Base-by-base conservation (phyloP, 2,797 vertebrate genomes). In the Eutrigla gurnardus region DNA sequence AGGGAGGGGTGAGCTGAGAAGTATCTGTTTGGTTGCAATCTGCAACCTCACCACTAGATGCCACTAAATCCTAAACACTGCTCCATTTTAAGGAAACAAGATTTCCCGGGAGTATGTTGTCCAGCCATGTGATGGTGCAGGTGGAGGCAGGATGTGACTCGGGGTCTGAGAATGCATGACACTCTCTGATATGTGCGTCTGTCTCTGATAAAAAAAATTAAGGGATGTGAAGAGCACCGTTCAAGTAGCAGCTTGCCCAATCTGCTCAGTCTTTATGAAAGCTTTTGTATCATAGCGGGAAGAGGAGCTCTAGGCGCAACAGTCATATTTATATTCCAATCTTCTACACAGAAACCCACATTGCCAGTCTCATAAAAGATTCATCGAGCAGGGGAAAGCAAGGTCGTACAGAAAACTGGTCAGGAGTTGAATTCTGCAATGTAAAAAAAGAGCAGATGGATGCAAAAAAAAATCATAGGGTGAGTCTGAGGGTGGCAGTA, bases 291-390 rank as follows among this genome's bases (percentile, higher is more conserved):
- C 88, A 83, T 83, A 86, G 81, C 73, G 70, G 82, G 86, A 89
- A 90, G 87, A 88, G 87, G 80, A 87, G 89, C 91, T 93, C 81
- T 87, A 85, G 88, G 93, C 86, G 71, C 88, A 88, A 89, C 89
- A 91, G 90, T 90, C 93, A 90, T 94, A 94, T 95, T 95, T 95
- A 95, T 94, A 95, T 95, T 95, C 94, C 92, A 93, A 94, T 95
- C 94, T 95, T 93, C 93, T 93, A 88, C 91, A 87, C 91, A 91
- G 93, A 93, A 93, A 92, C 89, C 89, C 91, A 94, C 93, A 93
- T 93, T 83, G 89, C 91, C 85, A 89, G 88, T 82, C 94, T 94
- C 93, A 95, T 95, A 94, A 95, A 94, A 95, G 92, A 95, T 95
- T 95, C 93, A 95, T 94, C 79, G 84, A 86, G 90, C 79, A 77